Conservation (phyloP, 2,797 vertebrate species). For the Acropternis orthonyx region DNA sequence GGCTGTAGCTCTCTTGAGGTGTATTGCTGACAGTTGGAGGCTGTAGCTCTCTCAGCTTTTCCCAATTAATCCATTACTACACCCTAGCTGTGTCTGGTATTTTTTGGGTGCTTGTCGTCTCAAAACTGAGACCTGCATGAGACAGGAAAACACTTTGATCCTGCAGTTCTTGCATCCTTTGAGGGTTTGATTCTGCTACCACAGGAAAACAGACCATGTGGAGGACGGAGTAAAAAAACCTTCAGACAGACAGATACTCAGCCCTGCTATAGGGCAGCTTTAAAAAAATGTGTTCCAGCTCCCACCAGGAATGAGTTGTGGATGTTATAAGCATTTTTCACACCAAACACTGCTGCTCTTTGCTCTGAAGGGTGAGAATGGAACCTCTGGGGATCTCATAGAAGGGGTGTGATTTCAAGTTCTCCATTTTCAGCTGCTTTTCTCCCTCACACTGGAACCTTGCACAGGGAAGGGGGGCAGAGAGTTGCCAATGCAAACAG, state of each 20-base stretch:
- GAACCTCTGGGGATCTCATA: neutral
- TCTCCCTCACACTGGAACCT: neutral
- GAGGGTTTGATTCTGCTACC: neutral
- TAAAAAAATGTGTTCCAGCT: neutral
- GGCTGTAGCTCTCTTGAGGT: neutral
- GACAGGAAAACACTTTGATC: neutral
- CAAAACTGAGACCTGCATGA: neutral
- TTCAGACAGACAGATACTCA: neutral
- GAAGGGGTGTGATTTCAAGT: neutral
- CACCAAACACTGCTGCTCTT: neutral
- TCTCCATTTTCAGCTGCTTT: neutral
- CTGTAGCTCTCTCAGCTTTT: neutral
- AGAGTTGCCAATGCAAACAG: neutral
- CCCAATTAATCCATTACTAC: neutral
- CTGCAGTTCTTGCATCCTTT: neutral
- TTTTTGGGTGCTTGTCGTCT: neutral
- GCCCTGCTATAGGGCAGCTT: neutral
- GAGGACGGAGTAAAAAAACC: neutral
- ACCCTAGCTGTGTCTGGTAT: neutral
- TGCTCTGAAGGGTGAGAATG: neutral
- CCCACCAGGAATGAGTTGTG: neutral
- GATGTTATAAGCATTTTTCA: neutral
- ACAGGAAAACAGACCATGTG: neutral
- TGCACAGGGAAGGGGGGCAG: neutral
- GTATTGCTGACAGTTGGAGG: neutral